These are phyloP conservation scores for Cryptosula pallasiana DNA, from an alignment of 2,888 invertebrate genomes.

Conservation along the genomic window DNA sequence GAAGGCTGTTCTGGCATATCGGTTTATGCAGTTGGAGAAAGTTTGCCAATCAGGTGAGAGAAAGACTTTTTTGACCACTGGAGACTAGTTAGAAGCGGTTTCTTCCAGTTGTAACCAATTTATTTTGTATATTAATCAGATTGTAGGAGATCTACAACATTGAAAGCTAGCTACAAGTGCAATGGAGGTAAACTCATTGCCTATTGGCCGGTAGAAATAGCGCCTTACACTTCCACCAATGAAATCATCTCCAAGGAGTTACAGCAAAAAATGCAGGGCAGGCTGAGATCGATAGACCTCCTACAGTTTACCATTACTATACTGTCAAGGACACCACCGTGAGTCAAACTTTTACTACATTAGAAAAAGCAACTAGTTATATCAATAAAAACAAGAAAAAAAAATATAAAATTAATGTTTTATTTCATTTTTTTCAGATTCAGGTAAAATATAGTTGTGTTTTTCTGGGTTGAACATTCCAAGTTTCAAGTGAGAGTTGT, in stretches of 20 bases:
- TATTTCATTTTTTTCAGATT: too few relatives aligned
- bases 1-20: neutral
- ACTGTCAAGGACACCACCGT: neutral
- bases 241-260: neutral
- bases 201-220: neutral
- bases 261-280: neutral
- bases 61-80: too few relatives aligned
- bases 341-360: too few relatives aligned
- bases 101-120: too few relatives aligned
- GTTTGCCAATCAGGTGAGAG: slow-evolving; percentile 1
- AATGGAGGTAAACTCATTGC: neutral
- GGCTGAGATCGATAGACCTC: neutral
- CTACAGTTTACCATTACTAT: neutral
- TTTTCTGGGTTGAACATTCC: too few relatives aligned
- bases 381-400: too few relatives aligned
- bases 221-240: neutral
- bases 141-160: neutral
- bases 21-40: neutral
- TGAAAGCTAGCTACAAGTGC: neutral
- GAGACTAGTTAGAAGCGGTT: too few relatives aligned
- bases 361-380: too few relatives aligned
- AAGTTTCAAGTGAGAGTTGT: too few relatives aligned
- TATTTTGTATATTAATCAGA: too few relatives aligned
- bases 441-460: too few relatives aligned
- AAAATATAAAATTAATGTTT: too few relatives aligned